phyloP scores from a whole-genome alignment of 2,888 invertebrate species.

The Lucinisca nassula region DNA sequence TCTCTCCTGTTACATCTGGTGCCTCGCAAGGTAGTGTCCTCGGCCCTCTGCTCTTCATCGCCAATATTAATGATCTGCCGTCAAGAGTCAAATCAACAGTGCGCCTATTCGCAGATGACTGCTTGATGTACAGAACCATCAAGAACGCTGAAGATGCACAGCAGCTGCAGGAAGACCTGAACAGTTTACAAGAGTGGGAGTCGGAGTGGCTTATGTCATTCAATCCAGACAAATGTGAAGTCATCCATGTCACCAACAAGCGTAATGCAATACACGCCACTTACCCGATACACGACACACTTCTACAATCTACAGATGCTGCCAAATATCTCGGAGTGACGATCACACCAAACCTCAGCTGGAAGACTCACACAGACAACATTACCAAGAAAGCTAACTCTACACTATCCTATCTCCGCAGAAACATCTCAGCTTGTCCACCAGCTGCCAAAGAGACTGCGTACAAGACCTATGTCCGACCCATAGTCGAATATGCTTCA shows the following conservation, averaged over 20 bases:
- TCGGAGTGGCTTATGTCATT: not conserved
- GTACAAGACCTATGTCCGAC: slow-evolving; percentile 15
- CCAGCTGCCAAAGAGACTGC: slow-evolving; percentile 4
- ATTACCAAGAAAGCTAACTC: slow-evolving; percentile 9
- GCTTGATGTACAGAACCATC: not conserved
- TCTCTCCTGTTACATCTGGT: not conserved
- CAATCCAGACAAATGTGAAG: not conserved
- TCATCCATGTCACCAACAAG: not conserved
- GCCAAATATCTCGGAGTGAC: not conserved
- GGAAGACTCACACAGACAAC: not conserved
- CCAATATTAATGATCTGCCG: not conserved
- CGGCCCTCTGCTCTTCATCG: not conserved
- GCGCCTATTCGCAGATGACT: slow-evolving; percentile 1
- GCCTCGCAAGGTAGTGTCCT: slow-evolving; percentile 12
- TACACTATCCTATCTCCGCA: not conserved
- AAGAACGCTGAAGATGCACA: not conserved
- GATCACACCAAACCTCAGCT: not conserved
- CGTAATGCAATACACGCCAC: not conserved
- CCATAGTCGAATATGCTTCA: slow-evolving; percentile 16
- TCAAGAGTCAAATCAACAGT: not conserved
- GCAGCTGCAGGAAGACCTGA: not conserved
- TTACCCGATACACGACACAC: not conserved
- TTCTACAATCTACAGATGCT: not conserved
- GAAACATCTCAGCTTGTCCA: slow-evolving; percentile 1
- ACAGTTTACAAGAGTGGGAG: not conserved